A percentile compares a stretch with the other conserved stretches of the same genome.
Evolutionary conservation across 2,113 vertebrate species (phyloP).

Genomic region (Jaculus jaculus): DNA sequence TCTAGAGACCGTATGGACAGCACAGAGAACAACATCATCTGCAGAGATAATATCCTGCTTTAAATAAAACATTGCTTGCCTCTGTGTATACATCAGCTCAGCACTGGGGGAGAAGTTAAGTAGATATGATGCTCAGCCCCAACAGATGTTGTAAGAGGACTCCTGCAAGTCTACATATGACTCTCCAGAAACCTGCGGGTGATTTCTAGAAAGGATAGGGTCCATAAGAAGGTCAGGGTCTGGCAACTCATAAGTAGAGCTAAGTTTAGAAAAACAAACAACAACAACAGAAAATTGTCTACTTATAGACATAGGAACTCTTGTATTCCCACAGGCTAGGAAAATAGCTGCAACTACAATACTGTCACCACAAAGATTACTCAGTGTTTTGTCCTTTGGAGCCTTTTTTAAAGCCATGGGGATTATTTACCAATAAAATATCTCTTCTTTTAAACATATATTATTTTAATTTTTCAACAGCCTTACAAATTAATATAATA

Average conservation of each 20-base stretch:
- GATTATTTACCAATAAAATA: not conserved
- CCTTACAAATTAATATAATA: not conserved
- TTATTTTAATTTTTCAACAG: not conserved
- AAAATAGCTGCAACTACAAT: not conserved
- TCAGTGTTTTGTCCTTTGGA: not conserved
- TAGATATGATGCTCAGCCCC: not conserved
- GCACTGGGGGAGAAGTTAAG: not conserved
- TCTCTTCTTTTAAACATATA: not conserved
- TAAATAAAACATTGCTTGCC: not conserved
- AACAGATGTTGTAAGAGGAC: not conserved
- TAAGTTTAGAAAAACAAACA: not conserved
- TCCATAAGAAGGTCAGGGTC: not conserved
- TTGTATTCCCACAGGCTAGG: not conserved
- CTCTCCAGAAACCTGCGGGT: not conserved
- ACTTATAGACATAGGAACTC: not conserved
- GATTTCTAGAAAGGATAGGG: not conserved
- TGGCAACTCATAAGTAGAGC: not conserved
- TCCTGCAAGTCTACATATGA: not conserved
- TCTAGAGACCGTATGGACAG: no score
- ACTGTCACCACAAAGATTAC: not conserved
- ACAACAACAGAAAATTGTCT: slow-evolving; percentile 18
- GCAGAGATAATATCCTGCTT: not conserved
- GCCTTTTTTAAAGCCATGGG: not conserved
- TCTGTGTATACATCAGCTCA: not conserved
- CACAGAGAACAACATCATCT: not conserved